Percentiles rank a stretch among this genome's conserved stretches.
Conservation (phyloP, 2,113 vertebrate species). For the Apus apus region DNA sequence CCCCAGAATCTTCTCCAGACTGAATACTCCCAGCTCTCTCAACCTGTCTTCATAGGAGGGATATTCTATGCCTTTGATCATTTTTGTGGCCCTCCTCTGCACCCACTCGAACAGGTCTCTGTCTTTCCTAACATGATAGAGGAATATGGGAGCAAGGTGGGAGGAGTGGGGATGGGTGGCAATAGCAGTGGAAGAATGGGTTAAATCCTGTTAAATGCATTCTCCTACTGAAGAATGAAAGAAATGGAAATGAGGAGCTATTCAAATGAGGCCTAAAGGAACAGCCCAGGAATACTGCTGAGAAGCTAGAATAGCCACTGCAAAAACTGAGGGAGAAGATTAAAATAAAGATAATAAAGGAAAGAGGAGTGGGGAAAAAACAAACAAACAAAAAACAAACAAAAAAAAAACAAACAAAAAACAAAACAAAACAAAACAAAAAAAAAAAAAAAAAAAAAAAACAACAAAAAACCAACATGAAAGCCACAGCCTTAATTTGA, state of each 20-base stretch:
- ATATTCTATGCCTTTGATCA: too few relatives aligned
- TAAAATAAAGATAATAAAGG: not conserved
- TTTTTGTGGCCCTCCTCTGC: too few relatives aligned
- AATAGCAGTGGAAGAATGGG: not conserved
- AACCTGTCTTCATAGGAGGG: too few relatives aligned
- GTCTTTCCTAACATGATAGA: not conserved
- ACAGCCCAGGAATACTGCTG: not conserved
- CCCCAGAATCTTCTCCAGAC: too few relatives aligned
- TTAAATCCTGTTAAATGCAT: not conserved
- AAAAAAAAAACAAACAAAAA: fast-evolving
- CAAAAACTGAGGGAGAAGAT: not conserved
- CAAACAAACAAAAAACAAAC: not conserved
- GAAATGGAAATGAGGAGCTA: not conserved
- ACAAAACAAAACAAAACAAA: fast-evolving
- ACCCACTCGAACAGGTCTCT: too few relatives aligned
- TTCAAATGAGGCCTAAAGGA: not conserved
- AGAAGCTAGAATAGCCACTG: not conserved
- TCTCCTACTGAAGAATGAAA: not conserved
- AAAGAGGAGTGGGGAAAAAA: not conserved
- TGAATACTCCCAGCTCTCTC: too few relatives aligned
- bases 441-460: not conserved
- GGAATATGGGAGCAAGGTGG: not conserved
- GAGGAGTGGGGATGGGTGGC: too few relatives aligned
- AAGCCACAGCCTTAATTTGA: not conserved
- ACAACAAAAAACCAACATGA: not conserved